Conservation (phyloP, 2,888 invertebrate genomes). For the Yponomeuta evonymella region DNA sequence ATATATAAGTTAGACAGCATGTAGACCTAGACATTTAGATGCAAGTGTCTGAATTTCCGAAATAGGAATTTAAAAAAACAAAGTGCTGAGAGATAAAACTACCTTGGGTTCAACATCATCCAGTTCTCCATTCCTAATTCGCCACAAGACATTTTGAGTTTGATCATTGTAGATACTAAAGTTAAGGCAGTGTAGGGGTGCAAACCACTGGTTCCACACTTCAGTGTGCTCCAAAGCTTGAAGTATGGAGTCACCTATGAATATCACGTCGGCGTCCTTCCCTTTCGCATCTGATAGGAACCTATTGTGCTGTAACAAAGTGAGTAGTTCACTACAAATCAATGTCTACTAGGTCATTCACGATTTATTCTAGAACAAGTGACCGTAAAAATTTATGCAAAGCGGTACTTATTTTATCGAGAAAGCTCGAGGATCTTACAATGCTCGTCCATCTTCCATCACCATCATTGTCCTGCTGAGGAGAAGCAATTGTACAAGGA, state of each 20-base stretch:
- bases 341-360: conserved; percentile 12
- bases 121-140: conserved; percentile 91
- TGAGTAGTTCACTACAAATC: neutral
- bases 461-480: conserved; percentile 86
- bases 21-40: too few relatives aligned
- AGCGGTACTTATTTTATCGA: neutral
- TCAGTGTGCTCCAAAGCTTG: conserved; percentile 88
- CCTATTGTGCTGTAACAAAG: conserved; percentile 83
- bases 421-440: conserved; percentile 42
- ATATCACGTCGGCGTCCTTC: conserved; percentile 94
- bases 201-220: conserved; percentile 93
- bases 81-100: conserved; percentile 18
- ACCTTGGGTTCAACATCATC: conserved; percentile 93
- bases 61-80: too few relatives aligned
- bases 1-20: too few relatives aligned
- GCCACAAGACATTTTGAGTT: conserved; percentile 93
- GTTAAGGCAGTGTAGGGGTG: conserved; percentile 93
- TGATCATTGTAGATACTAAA: conserved; percentile 93
- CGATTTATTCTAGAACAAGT: neutral
- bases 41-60: too few relatives aligned
- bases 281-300: conserved; percentile 90
- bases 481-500: conserved; percentile 82
- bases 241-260: conserved; percentile 92
- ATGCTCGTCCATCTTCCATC: conserved; percentile 92
- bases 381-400: neutral